Percentiles rank a stretch among this genome's conserved stretches.
phyloP scores from a whole-genome alignment of 1,140 invertebrate species.

The Zaprionus ghesquierei region DNA sequence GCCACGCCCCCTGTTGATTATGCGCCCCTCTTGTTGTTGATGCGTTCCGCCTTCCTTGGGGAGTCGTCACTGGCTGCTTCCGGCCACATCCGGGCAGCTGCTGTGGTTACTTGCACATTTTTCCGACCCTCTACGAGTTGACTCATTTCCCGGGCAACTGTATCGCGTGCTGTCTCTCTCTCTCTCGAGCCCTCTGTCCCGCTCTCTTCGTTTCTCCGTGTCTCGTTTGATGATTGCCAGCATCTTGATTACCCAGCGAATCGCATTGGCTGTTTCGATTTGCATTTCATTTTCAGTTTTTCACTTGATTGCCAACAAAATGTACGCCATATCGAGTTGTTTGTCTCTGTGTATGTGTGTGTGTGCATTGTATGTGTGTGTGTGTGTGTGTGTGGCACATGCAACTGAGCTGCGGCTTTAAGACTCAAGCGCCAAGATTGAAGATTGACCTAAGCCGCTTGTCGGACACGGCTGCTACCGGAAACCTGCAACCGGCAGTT shows the following conservation, averaged over 20 bases:
- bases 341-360: not conserved
- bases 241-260: slow-evolving; percentile 35
- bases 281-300: slow-evolving; percentile 64
- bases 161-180: slow-evolving; percentile 15
- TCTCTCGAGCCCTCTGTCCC: not conserved
- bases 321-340: not conserved
- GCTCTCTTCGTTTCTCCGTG: not conserved
- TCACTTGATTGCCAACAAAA: slow-evolving; percentile 42
- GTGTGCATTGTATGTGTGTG: not conserved
- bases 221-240: slow-evolving; percentile 8
- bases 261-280: slow-evolving; percentile 57
- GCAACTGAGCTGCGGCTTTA: slow-evolving; percentile 9
- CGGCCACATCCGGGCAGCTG: slow-evolving; percentile 10
- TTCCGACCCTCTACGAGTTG: slow-evolving; percentile 19
- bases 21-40: slow-evolving; percentile 46
- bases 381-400: not conserved
- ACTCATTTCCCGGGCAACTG: slow-evolving; percentile 45
- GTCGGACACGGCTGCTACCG: not conserved
- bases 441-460: slow-evolving; percentile 29
- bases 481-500: not conserved
- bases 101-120: slow-evolving; percentile 56
- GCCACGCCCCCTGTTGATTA: slow-evolving; percentile 29
- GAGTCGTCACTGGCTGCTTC: not conserved
- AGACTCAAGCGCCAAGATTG: not conserved
- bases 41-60: slow-evolving; percentile 27